A percentile compares a stretch with the other conserved stretches of the same genome.
phyloP scores from a whole-genome alignment of 2,113 vertebrate species.

The Tamias sibiricus region DNA sequence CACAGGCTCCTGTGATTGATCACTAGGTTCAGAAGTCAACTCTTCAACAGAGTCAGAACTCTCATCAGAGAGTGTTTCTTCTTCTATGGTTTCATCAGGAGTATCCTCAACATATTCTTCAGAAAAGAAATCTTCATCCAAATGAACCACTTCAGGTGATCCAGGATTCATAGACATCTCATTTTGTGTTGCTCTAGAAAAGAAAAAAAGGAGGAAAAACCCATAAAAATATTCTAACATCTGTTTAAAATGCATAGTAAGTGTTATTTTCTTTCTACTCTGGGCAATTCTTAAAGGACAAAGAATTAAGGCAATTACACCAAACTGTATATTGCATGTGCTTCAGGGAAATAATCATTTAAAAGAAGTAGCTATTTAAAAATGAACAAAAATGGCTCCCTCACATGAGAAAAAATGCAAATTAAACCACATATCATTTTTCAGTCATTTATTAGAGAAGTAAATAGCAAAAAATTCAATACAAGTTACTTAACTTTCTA shows the following conservation, averaged over 20 bases:
- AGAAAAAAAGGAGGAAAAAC: neutral
- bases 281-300: neutral
- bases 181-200: slow-evolving; percentile 89
- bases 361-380: neutral
- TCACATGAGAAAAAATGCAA: neutral
- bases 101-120: slow-evolving; percentile 81
- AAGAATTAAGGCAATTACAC: neutral
- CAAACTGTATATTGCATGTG: neutral
- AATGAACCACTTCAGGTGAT: slow-evolving; percentile 80
- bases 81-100: slow-evolving; percentile 74
- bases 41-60: slow-evolving; percentile 68
- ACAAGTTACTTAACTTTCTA: neutral
- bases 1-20: slow-evolving; percentile 38
- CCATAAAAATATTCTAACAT: slow-evolving; percentile 59
- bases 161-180: slow-evolving; percentile 86
- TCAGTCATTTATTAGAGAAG: neutral
- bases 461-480: neutral
- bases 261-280: slow-evolving; percentile 19
- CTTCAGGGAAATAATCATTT: neutral
- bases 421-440: neutral
- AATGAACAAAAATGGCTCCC: slow-evolving; percentile 11
- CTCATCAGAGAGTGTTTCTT: slow-evolving; percentile 84
- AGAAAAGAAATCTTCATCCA: slow-evolving; percentile 79
- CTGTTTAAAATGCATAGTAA: neutral
- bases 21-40: slow-evolving; percentile 33